Evolutionary conservation across 2,888 invertebrate genomes (phyloP).

Genomic region (Phaedon cochleariae): DNA sequence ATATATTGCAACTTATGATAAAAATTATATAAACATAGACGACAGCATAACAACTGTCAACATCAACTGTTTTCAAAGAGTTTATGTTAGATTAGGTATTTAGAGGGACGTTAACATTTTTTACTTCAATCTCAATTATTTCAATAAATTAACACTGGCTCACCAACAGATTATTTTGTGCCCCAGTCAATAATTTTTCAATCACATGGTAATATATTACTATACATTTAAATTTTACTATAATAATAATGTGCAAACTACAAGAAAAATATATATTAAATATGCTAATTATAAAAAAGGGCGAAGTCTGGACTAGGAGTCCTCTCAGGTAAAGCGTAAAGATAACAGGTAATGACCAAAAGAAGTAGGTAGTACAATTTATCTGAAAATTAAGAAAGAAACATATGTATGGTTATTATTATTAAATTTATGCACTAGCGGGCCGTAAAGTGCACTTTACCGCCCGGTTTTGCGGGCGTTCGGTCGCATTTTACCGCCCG

Average conservation of each 20-base stretch:
- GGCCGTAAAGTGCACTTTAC: too few species aligned
- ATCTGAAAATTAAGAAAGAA: conserved; percentile 48
- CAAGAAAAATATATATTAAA: conserved; percentile 53
- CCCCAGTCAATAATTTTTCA: conserved; percentile 49
- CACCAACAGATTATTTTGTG: conserved; percentile 48
- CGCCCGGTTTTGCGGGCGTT: too few species aligned
- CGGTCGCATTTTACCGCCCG: too few species aligned
- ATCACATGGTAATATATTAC: conserved; percentile 51
- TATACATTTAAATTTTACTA: conserved; percentile 54
- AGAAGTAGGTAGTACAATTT: conserved; percentile 52
- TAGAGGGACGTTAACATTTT: conserved; percentile 35
- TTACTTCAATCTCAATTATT: conserved; percentile 22
- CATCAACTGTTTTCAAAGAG: conserved; percentile 25
- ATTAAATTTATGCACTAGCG: too few species aligned
- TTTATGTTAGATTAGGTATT: conserved; percentile 11
- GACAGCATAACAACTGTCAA: conserved; percentile 37
- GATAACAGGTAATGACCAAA: conserved; percentile 45
- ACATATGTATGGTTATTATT: too few species aligned
- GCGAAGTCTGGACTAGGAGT: conserved; percentile 48
- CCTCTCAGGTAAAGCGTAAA: conserved; percentile 55
- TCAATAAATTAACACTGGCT: conserved; percentile 50
- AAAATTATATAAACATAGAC: conserved; percentile 40
- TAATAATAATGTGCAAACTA: conserved; percentile 56
- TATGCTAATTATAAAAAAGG: conserved; percentile 52
- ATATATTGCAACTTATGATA: conserved; percentile 51